Conservation (phyloP, 2,113 vertebrate species). For the Xenus cinereus region DNA sequence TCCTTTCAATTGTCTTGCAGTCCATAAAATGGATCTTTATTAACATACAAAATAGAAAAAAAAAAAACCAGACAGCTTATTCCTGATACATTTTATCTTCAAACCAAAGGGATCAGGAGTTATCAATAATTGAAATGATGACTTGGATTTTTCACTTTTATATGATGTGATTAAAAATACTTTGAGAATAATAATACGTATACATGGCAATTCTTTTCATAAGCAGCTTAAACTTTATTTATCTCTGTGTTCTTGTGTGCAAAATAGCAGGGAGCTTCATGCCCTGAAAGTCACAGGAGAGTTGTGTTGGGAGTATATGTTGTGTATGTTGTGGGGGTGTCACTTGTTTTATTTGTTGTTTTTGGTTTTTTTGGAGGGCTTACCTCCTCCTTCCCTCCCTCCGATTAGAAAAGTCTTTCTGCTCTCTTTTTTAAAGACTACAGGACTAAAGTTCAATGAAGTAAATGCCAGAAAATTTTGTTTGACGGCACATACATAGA, state of each 20-base stretch:
- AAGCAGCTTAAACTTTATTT: neutral
- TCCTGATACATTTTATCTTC: neutral
- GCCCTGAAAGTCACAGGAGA: neutral
- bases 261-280: neutral
- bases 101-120: neutral
- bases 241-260: neutral
- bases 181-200: neutral
- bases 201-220: neutral
- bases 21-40: neutral
- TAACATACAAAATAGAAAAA: neutral
- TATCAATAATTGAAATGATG: neutral
- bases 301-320: rapidly evolving
- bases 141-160: neutral
- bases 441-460: neutral
- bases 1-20: neutral
- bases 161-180: neutral
- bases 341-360: neutral
- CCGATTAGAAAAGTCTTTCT: neutral
- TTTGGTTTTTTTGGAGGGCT: too few relatives aligned
- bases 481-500: neutral
- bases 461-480: neutral
- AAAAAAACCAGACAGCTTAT: rapidly evolving
- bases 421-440: neutral
- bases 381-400: too few relatives aligned
- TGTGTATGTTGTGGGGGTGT: neutral